phyloP scores from a whole-genome alignment of 2,113 vertebrate genomes.

The Rallus limicola region DNA sequence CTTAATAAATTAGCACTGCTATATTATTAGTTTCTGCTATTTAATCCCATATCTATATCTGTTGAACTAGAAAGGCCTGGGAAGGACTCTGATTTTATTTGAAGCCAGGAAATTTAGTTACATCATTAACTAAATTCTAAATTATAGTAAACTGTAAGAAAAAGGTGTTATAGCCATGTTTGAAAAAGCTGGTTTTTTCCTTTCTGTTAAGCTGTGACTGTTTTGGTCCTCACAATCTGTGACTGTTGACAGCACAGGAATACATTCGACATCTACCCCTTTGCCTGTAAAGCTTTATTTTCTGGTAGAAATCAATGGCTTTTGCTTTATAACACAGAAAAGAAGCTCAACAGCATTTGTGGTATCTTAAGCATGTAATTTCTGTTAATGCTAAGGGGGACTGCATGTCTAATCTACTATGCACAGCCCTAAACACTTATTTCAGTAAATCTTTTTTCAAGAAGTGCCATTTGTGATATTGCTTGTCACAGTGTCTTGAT shows the following conservation, averaged over 20 bases:
- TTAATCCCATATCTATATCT: neutral
- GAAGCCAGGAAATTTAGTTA: neutral
- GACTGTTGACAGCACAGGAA: neutral
- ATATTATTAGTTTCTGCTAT: neutral
- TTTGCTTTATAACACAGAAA: neutral
- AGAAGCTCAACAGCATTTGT: neutral
- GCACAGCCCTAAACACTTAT: neutral
- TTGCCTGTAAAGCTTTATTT: neutral
- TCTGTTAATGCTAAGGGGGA: slow-evolving; percentile 10
- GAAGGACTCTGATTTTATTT: neutral
- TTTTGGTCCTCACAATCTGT: neutral
- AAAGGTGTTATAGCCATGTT: neutral
- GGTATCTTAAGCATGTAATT: neutral
- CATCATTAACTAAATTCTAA: neutral
- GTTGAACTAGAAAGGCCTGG: neutral
- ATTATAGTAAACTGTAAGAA: neutral
- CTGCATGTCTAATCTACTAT: neutral
- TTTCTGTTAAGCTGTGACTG: neutral
- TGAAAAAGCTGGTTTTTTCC: neutral
- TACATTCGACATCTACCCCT: neutral
- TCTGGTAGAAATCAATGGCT: neutral
- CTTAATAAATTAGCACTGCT: neutral
- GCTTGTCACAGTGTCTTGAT: slow-evolving; percentile 14
- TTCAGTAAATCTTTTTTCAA: slow-evolving; percentile 10
- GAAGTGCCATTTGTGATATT: slow-evolving; percentile 38